These are phyloP conservation scores for Bhutanitis thaidina DNA, from an alignment of 2,888 invertebrate genomes.

Conservation along the genomic window DNA sequence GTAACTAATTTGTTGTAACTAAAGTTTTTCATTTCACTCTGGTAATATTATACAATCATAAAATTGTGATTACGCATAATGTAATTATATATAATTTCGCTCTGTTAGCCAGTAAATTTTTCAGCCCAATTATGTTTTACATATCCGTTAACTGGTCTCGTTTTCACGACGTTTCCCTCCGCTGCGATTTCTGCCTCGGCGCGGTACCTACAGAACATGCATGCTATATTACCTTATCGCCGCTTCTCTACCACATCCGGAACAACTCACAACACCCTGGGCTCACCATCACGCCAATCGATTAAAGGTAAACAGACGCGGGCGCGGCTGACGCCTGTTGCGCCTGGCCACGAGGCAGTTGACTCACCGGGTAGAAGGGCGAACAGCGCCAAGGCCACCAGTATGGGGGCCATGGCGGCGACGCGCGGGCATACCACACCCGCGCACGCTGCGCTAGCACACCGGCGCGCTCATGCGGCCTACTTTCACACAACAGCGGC, in stretches of 20 bases:
- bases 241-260: slow-evolving; percentile 49
- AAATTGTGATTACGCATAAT: too few relatives aligned
- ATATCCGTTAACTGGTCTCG: too few relatives aligned
- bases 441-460: slow-evolving; percentile 77
- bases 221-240: slow-evolving; percentile 37
- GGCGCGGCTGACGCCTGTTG: slow-evolving; percentile 69
- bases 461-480: slow-evolving; percentile 72
- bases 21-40: too few relatives aligned
- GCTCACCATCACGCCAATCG: slow-evolving; percentile 31
- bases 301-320: slow-evolving; percentile 32
- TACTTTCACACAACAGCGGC: slow-evolving; percentile 46
- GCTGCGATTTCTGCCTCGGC: background rate
- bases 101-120: too few relatives aligned
- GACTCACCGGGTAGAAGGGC: slow-evolving; percentile 74
- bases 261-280: slow-evolving; percentile 66
- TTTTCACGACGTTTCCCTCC: background rate
- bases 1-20: too few relatives aligned
- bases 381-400: slow-evolving; percentile 71
- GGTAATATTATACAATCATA: too few relatives aligned
- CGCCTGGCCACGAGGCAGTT: slow-evolving; percentile 34
- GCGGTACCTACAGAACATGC: slow-evolving; percentile 22
- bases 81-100: too few relatives aligned
- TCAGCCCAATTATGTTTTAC: too few relatives aligned
- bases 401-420: slow-evolving; percentile 69
- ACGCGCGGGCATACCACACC: slow-evolving; percentile 78